Evolutionary conservation across 2,888 invertebrate genomes (phyloP).

Genomic region (Atethmia centrago): DNA sequence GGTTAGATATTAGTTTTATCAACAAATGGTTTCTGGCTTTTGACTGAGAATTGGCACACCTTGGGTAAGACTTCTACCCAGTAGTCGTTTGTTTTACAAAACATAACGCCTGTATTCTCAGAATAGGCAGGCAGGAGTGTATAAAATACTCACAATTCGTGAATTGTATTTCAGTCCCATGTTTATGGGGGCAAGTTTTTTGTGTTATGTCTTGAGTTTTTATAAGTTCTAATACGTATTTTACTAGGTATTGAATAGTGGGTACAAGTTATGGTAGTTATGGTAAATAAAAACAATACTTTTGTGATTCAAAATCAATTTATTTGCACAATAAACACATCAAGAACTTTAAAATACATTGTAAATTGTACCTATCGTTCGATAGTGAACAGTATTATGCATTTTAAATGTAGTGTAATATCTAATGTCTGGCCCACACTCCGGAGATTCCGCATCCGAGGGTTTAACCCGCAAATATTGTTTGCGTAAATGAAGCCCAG

Average conservation of each 20-base stretch:
- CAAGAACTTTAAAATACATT: constrained; percentile 64
- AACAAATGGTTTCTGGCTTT: neutral
- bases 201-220: neutral
- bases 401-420: constrained; percentile 42
- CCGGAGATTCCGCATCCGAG: constrained; percentile 55
- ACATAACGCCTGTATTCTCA: neutral
- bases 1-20: neutral
- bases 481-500: constrained; percentile 43
- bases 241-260: neutral
- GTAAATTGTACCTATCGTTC: constrained; percentile 53
- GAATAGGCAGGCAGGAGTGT: neutral
- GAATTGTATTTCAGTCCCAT: neutral
- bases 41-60: neutral
- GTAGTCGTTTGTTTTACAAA: constrained; percentile 7
- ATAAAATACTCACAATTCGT: neutral
- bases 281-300: constrained; percentile 23
- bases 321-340: constrained; percentile 72
- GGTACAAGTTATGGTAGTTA: neutral
- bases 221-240: neutral
- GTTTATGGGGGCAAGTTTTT: neutral
- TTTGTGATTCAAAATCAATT: constrained; percentile 65
- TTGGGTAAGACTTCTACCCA: neutral
- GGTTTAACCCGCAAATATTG: constrained; percentile 32
- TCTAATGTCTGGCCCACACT: constrained; percentile 46
- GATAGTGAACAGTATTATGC: constrained; percentile 33